Base-by-base conservation (phyloP, 2,797 vertebrate genomes). In the Hippoglossus hippoglossus region DNA sequence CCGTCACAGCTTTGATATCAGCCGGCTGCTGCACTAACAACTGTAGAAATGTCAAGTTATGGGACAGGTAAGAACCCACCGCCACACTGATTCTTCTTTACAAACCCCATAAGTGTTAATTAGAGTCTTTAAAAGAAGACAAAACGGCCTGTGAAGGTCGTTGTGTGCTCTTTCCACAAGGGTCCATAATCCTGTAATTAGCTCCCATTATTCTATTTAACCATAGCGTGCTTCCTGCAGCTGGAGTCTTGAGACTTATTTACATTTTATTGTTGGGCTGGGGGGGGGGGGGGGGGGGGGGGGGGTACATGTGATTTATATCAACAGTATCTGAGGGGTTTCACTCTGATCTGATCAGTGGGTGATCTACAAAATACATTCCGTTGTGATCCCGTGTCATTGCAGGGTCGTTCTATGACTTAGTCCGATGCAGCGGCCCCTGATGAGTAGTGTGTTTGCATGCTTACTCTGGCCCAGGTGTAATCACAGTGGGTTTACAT, bases 21-120 rank as follows among this genome's bases (percentile, higher is more conserved):
- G 93, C 93, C 5, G 91, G 94, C 82, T 95, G 94, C 90, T 94
- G 94, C 91, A 93, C 90, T 82, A 95, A 92, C 90, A 94, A 94
- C 93, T 94, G 94, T 90, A 94, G 94, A 91, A 94, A 94, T 85
- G 94, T 94, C 84, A 94, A 94, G 91, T 85, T 94, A 83, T 94
- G 94, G 94, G 94, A 95, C 92, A 94, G 94, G 94, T 95, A 92
- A 93, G 91, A 81, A 34, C 41, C 58, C 64, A 21, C 50, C 22
- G 47, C n/a, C 50, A 51, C 28, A 44, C 2, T 57, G 66, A 15
- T 77, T 81, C 62, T 52, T 58, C 71, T 61, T 24, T 31, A 31
- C 51, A 19, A 70, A 61, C 47, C 47, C 46, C 26, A 49, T 83
- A 61, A 67, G 58, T 24, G 71, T 78, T 83, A 78, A 87, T 83